Evolutionary conservation across 2,113 vertebrate species (phyloP).

Genomic region (Sturnus vulgaris): DNA sequence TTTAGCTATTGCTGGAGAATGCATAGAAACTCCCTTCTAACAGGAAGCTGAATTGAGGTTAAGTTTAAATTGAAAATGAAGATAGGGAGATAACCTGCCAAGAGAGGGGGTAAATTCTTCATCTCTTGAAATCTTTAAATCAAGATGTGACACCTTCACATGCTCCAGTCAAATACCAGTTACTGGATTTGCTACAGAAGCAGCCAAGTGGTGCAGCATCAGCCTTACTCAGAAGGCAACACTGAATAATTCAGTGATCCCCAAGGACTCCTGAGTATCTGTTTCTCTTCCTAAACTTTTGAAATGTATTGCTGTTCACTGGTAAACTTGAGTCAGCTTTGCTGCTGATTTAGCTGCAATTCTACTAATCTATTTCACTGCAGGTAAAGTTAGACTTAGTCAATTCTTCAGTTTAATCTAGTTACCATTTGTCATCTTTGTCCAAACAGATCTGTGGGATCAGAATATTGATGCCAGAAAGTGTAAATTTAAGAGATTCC

Average conservation of each 20-base stretch:
- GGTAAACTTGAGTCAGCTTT: neutral
- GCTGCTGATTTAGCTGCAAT: neutral
- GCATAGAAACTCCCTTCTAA: neutral
- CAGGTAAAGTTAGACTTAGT: neutral
- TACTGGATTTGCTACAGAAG: neutral
- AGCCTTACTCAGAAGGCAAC: neutral
- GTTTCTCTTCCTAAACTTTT: neutral
- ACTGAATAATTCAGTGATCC: slow-evolving; percentile 22
- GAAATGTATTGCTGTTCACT: neutral
- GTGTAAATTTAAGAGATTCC: neutral
- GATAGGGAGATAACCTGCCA: neutral
- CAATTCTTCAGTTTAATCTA: neutral
- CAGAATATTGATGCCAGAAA: neutral
- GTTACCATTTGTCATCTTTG: neutral
- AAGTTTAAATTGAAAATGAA: neutral
- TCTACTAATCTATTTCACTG: neutral
- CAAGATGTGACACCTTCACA: neutral
- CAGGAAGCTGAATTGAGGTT: neutral
- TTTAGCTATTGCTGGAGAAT: neutral
- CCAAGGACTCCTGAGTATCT: neutral
- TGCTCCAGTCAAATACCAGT: neutral
- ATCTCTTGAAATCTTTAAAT: neutral
- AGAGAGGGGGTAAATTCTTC: neutral
- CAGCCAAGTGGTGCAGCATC: neutral
- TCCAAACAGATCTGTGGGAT: neutral